phyloP scores from a whole-genome alignment of 2,113 vertebrate genomes.

The Pluvianellus socialis region DNA sequence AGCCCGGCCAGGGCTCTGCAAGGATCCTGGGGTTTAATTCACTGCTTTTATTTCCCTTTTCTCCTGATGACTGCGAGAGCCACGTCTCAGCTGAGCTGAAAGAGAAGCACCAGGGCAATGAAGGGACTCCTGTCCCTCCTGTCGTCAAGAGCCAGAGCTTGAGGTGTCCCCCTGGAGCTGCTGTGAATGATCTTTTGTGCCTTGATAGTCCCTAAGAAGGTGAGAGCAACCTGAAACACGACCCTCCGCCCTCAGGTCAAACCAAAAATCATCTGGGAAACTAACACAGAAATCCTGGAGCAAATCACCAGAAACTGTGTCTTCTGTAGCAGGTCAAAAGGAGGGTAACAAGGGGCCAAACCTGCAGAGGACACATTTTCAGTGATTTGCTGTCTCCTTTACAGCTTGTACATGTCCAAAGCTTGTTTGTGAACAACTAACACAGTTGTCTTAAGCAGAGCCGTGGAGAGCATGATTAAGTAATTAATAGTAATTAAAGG shows the following conservation, averaged over 20 bases:
- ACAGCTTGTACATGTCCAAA: not conserved
- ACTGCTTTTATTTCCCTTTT: not conserved
- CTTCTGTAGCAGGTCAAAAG: not conserved
- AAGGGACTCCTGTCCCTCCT: not conserved
- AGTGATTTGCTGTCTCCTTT: not conserved
- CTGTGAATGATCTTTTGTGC: not conserved
- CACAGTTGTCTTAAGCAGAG: not conserved
- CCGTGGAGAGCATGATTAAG: fast-evolving
- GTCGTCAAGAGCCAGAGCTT: not conserved
- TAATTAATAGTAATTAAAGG: slow-evolving; percentile 26
- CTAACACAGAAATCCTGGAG: not conserved
- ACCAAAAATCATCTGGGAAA: not conserved
- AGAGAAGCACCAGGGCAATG: not conserved
- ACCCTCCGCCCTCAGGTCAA: not conserved
- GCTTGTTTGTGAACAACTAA: not conserved
- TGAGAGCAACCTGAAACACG: not conserved
- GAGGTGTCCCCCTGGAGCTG: not conserved
- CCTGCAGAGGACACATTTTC: not conserved
- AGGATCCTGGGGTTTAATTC: not conserved
- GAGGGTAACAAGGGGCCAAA: not conserved
- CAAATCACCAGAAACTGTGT: not conserved
- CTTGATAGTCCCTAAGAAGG: not conserved
- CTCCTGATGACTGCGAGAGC: not conserved
- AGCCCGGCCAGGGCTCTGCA: not conserved
- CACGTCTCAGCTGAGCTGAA: not conserved